Conservation (phyloP, 2,797 vertebrate species). For the Allobates femoralis region DNA sequence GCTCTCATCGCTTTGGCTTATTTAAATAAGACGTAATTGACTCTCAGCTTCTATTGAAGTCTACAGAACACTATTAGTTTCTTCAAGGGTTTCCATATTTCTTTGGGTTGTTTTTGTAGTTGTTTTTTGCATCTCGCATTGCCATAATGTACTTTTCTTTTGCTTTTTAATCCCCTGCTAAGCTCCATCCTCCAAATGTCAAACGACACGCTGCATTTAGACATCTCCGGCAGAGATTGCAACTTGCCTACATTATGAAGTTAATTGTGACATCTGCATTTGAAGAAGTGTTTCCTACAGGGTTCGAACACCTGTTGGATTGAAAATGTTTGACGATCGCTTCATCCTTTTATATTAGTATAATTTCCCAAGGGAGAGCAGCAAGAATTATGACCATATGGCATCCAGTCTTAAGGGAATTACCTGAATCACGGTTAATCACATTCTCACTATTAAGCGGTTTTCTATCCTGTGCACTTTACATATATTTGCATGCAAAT, state of each 20-base stretch:
- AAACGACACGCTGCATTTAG: constrained; percentile 7
- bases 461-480: constrained; percentile 42
- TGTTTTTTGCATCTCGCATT: constrained; percentile 2
- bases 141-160: constrained; percentile 4
- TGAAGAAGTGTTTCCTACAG: constrained; percentile 18
- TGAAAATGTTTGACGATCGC: constrained; percentile 25
- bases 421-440: constrained; percentile 50
- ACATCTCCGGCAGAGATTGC: constrained; percentile 15
- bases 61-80: neutral
- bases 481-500: constrained; percentile 60
- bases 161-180: neutral
- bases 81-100: neutral
- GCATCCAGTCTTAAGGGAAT: constrained; percentile 45
- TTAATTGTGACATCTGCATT: constrained; percentile 42
- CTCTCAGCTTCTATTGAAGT: neutral
- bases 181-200: constrained; percentile 20
- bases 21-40: neutral
- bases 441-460: constrained; percentile 41
- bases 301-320: constrained; percentile 47
- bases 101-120: neutral
- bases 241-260: constrained; percentile 22
- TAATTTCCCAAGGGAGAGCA: constrained; percentile 51
- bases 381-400: constrained; percentile 50
- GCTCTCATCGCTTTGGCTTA: neutral
- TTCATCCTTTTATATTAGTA: constrained; percentile 47